Percentiles rank a stretch among this genome's conserved stretches.
Evolutionary conservation across 30 jellyfish, hydroid and myxozoan genomes (phyloP).

Genomic region (Aurelia sp.): DNA sequence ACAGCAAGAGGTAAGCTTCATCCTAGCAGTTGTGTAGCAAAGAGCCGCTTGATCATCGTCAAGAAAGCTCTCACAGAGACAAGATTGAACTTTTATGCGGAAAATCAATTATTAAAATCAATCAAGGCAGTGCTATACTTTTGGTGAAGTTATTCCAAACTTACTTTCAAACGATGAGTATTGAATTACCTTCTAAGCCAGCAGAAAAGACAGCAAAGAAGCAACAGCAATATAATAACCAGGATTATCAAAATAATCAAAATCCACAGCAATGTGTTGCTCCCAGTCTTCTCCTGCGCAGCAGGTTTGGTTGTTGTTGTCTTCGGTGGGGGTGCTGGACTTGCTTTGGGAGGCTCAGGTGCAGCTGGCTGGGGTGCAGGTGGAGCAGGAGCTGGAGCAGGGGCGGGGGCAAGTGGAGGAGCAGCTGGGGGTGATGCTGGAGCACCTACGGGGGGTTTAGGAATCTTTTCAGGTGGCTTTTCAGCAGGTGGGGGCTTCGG

Average conservation of each 20-base stretch:
- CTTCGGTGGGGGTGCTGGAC: constrained; percentile 57
- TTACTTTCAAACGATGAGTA: not conserved
- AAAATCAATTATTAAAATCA: too few species aligned
- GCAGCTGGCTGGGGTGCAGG: not conserved
- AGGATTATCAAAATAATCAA: constrained; percentile 67
- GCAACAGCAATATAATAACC: constrained; percentile 68
- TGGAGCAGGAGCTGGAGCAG: too few species aligned
- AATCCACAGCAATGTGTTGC: constrained; percentile 52
- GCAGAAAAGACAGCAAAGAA: constrained; percentile 84
- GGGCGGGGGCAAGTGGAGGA: constrained; percentile 30
- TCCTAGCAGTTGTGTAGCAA: too few species aligned
- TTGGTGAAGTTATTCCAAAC: too few species aligned
- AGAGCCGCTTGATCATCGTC: too few species aligned
- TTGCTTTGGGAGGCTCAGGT: constrained; percentile 23
- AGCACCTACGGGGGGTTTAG: constrained; percentile 37
- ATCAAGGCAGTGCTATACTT: too few species aligned
- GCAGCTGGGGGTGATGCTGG: constrained; percentile 58
- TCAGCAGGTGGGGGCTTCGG: constrained; percentile 39
- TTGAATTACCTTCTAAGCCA: constrained; percentile 73
- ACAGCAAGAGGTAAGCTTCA: too few species aligned
- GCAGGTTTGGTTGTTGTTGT: constrained; percentile 42
- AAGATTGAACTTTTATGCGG: too few species aligned
- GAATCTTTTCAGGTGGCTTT: constrained; percentile 36
- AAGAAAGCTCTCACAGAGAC: too few species aligned
- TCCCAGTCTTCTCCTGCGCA: constrained; percentile 34